Base-by-base conservation (phyloP, 2,797 vertebrate species). In the Myotis myotis region DNA sequence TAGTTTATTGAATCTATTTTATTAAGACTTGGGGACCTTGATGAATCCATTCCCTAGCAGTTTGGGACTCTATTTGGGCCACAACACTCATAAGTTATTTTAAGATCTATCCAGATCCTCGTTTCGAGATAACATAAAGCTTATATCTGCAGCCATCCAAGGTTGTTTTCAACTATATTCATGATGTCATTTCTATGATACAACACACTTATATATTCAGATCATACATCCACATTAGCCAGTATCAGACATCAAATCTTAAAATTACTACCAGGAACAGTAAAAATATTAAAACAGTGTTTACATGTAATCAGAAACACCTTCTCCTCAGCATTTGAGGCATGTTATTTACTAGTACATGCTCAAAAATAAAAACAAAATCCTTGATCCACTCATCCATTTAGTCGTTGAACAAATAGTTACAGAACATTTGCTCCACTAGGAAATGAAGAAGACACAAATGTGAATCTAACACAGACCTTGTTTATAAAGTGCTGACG, bases 341-440 rank as follows among this genome's bases (percentile, higher is more conserved):
- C 38, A 55, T 44, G 17, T 72, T 87, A 80, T 70, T 83, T 89
- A 44, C 44, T 44, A 44, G 44, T 44, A 87, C 19, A 84, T 64
- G 71, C 68, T 87, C 57, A 36, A 38, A n/a, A 44, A 75, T 60
- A 74, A 25, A 71, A 57, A 78, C 3, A 38, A 64, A 91, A 38
- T 53, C 44, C 44, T 83, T 74, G 75, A 80, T 53, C 89, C 10
- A 72, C 79, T 90, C 91, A 55, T 49, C 55, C 57, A 86, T 53
- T 96, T 9, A 66, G 23, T 91, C 79, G 79, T 60, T 80, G 64
- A 82, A 86, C n/a, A 76, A 93, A 47, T 2, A 80, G 47, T 79
- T 75, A 51, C 51, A 87, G 7, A 53, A 38, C 41, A 66, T 60
- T 78, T n/a, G 6, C 25, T 66, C 25, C 33, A 49, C 20, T 12